Evolutionary conservation across 2,888 invertebrate species (phyloP).

Genomic region (Petrolisthes manimaculis): DNA sequence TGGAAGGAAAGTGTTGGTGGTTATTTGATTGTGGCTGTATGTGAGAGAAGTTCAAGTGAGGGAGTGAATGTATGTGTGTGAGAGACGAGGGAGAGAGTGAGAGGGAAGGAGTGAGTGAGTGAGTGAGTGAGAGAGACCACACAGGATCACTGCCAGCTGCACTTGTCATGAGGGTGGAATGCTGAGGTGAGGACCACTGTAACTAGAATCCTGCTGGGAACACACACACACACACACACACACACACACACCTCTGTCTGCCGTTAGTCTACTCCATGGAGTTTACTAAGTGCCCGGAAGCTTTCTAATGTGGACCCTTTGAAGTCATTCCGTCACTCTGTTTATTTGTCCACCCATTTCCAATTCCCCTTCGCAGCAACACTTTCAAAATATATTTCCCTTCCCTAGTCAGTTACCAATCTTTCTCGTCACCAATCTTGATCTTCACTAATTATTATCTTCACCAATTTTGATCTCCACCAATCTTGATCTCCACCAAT

Average conservation of each 20-base stretch:
- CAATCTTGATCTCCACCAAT: neutral
- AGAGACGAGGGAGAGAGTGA: too few species aligned
- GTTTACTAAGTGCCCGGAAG: too few species aligned
- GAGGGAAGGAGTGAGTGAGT: too few species aligned
- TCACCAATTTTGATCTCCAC: neutral
- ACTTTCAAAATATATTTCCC: neutral
- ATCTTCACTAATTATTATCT: neutral
- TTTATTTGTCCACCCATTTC: neutral
- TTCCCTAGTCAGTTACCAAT: neutral
- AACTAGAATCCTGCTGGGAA: neutral
- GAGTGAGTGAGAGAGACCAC: neutral
- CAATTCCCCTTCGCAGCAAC: neutral
- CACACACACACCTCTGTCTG: too few species aligned
- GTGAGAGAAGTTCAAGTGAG: too few species aligned
- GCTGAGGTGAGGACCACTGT: slow-evolving; percentile 8
- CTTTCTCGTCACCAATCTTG: neutral
- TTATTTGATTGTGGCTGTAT: too few species aligned
- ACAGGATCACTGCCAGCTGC: neutral
- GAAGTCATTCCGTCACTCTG: neutral
- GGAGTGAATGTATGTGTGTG: too few species aligned
- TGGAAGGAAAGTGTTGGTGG: too few species aligned
- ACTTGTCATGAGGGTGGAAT: slow-evolving; percentile 8
- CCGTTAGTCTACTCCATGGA: too few species aligned
- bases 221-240: neutral
- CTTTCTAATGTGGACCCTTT: too few species aligned